Conservation (phyloP, 2,113 vertebrate genomes). For the Tragelaphus buxtoni region DNA sequence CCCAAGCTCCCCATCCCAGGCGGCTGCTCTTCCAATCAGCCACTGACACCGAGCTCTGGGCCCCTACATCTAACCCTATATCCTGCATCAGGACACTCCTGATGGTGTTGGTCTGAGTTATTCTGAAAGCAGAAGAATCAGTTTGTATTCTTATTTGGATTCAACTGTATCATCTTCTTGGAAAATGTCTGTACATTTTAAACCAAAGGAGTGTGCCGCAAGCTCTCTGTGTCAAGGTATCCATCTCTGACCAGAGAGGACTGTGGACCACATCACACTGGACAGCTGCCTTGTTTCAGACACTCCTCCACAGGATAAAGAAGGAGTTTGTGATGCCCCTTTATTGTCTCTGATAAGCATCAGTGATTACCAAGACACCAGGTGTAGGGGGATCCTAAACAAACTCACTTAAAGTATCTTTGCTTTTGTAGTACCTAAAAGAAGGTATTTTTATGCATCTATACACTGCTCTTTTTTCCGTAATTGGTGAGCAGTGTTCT, state of each 20-base stretch:
- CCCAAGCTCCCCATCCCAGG: background rate
- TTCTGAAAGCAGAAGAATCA: background rate
- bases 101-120: background rate
- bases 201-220: background rate
- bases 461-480: background rate
- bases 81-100: background rate
- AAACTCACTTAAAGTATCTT: background rate
- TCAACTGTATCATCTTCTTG: background rate
- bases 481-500: background rate
- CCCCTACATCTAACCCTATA: rapidly evolving
- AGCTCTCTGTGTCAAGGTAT: background rate
- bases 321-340: background rate
- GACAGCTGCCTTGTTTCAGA: background rate
- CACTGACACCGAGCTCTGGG: background rate
- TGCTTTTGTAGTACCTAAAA: background rate
- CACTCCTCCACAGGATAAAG: background rate
- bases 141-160: background rate
- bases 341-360: no score
- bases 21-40: no score
- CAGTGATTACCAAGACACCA: background rate
- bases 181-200: no score
- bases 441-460: background rate
- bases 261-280: background rate
- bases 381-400: background rate
- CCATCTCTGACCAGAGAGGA: background rate